Evolutionary conservation across 2,888 invertebrate genomes (phyloP).

Genomic region (Muschampia staudingeri): DNA sequence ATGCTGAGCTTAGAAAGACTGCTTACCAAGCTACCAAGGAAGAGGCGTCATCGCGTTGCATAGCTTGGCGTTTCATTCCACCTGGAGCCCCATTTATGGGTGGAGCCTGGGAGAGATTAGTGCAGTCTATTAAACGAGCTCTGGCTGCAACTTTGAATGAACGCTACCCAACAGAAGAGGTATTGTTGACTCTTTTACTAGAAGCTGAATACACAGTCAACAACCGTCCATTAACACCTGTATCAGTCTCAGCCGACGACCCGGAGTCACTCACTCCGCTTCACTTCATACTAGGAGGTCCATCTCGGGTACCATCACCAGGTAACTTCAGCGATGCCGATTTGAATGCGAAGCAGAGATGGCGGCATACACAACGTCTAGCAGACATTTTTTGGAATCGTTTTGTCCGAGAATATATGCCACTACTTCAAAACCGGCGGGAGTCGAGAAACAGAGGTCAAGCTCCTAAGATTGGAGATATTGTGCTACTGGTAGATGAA

Average conservation of each 20-base stretch:
- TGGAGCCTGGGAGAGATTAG: slow-evolving; percentile 15
- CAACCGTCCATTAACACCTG: slow-evolving; percentile 1
- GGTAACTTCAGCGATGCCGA: neutral
- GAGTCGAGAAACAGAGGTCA: neutral
- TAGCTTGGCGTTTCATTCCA: slow-evolving; percentile 7
- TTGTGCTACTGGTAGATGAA: slow-evolving; percentile 3
- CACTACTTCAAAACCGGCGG: slow-evolving; percentile 6
- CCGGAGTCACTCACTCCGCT: neutral
- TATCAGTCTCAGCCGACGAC: neutral
- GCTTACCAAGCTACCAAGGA: neutral
- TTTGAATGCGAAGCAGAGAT: neutral
- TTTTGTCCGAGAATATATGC: slow-evolving; percentile 7
- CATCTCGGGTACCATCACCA: neutral
- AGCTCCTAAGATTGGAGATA: slow-evolving; percentile 4
- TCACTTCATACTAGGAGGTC: slow-evolving; percentile 1
- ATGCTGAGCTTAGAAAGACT: neutral
- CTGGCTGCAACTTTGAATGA: neutral
- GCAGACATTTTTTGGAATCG: slow-evolving; percentile 18
- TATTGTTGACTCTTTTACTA: slow-evolving; percentile 1
- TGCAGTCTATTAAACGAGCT: slow-evolving; percentile 12
- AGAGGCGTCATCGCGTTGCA: neutral
- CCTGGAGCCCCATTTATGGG: slow-evolving; percentile 17
- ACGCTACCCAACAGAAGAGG: slow-evolving; percentile 13
- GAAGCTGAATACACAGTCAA: slow-evolving; percentile 22
- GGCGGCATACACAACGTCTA: slow-evolving; percentile 10